phyloP scores from a whole-genome alignment of 2,113 vertebrate species.

The Bos taurus region DNA sequence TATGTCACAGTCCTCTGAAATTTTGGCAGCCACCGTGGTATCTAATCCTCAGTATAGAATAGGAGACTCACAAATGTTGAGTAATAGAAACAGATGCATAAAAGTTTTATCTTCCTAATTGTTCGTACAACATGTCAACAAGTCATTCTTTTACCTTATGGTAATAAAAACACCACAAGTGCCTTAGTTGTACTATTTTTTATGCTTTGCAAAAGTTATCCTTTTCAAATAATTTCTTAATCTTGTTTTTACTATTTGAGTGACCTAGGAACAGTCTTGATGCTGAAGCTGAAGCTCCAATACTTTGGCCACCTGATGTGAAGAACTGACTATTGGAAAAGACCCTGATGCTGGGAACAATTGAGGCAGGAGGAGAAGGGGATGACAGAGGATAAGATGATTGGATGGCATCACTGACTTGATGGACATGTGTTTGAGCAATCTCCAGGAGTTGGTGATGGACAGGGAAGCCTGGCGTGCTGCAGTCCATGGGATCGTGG shows the following conservation, averaged over 20 bases:
- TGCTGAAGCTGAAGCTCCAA: neutral
- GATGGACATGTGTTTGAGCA: neutral
- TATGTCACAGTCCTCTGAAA: neutral
- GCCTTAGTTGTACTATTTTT: neutral
- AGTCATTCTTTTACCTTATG: neutral
- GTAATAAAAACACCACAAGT: neutral
- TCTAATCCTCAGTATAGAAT: neutral
- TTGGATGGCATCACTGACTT: neutral
- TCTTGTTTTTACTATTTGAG: neutral
- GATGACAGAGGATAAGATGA: neutral
- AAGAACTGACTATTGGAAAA: neutral
- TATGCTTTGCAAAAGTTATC: neutral
- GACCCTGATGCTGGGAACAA: neutral
- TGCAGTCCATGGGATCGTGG: neutral
- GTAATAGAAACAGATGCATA: neutral
- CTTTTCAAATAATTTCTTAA: neutral
- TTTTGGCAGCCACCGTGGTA: neutral
- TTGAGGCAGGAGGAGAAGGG: neutral
- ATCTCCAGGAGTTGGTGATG: neutral
- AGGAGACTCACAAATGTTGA: neutral
- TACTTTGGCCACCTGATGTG: neutral
- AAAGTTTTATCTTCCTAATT: neutral
- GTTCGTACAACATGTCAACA: neutral
- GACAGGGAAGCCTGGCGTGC: accelerated
- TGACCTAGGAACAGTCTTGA: neutral